phyloP scores from a whole-genome alignment of 1,140 invertebrate genomes.

The Tetragonula clypearis region DNA sequence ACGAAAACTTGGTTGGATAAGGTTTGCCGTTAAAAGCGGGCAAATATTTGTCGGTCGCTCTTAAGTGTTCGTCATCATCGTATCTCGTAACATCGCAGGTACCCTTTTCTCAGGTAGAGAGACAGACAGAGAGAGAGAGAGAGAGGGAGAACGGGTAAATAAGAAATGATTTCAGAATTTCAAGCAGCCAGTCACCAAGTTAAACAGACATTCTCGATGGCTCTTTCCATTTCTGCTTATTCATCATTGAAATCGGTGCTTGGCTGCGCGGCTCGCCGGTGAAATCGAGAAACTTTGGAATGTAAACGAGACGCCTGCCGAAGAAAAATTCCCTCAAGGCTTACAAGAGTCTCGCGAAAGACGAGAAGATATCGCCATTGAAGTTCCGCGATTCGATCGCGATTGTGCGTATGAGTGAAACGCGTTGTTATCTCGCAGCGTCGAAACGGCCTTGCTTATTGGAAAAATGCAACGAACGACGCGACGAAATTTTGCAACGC shows the following conservation, averaged over 20 bases:
- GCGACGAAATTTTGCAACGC: neutral
- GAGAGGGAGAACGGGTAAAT: slow-evolving; percentile 11
- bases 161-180: slow-evolving; percentile 45
- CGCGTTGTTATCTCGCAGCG: no score
- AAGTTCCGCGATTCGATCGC: no score
- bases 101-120: neutral
- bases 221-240: neutral
- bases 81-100: slow-evolving; percentile 27
- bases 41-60: slow-evolving; percentile 61
- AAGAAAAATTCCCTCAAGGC: neutral
- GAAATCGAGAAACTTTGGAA: neutral
- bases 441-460: neutral
- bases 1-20: slow-evolving; percentile 33
- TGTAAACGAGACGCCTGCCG: neutral
- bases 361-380: no score
- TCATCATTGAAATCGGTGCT: slow-evolving; percentile 3
- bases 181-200: slow-evolving; percentile 15
- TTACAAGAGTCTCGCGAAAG: neutral
- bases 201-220: neutral
- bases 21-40: slow-evolving; percentile 48
- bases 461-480: neutral
- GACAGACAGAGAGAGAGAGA: neutral
- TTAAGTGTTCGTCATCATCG: slow-evolving; percentile 52
- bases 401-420: no score
- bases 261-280: neutral